A percentile compares a stretch with the other conserved stretches of the same genome.
phyloP scores from a whole-genome alignment of 2,888 invertebrate species.

The Drosophila nigricruria region DNA sequence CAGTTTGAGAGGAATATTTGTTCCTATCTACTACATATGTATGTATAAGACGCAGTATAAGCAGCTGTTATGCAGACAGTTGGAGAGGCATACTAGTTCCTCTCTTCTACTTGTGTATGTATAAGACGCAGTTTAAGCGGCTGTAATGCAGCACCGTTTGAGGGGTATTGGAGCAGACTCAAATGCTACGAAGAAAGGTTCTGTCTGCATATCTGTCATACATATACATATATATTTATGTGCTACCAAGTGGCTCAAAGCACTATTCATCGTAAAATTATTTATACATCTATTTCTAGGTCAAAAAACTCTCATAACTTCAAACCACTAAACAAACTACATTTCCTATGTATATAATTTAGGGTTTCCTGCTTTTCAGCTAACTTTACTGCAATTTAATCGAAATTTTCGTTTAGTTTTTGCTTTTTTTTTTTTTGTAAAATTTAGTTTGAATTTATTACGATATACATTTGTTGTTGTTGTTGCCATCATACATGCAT shows the following conservation, averaged over 20 bases:
- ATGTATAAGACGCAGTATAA: too few relatives aligned
- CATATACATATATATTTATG: background rate
- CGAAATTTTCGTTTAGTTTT: background rate
- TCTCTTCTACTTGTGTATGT: too few relatives aligned
- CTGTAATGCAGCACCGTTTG: too few relatives aligned
- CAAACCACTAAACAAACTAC: background rate
- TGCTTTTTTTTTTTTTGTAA: conserved; percentile 49
- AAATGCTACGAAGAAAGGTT: too few relatives aligned
- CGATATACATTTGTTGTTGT: conserved; percentile 68
- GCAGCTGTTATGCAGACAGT: too few relatives aligned
- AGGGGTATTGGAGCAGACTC: too few relatives aligned
- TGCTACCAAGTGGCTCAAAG: background rate
- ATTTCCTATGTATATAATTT: background rate
- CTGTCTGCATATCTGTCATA: background rate
- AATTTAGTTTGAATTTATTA: conserved; percentile 77
- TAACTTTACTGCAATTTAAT: background rate
- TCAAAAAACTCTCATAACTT: background rate
- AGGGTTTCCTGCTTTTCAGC: too few relatives aligned
- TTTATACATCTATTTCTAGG: background rate
- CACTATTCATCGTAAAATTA: background rate
- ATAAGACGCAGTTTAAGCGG: too few relatives aligned
- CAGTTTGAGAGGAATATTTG: too few relatives aligned
- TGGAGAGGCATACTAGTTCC: too few relatives aligned
- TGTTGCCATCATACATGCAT: conserved; percentile 43
- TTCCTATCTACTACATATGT: too few relatives aligned